Percentiles rank a stretch among this genome's conserved stretches.
phyloP scores from a whole-genome alignment of 2,888 invertebrate genomes.

The Theodoxus fluviatilis region DNA sequence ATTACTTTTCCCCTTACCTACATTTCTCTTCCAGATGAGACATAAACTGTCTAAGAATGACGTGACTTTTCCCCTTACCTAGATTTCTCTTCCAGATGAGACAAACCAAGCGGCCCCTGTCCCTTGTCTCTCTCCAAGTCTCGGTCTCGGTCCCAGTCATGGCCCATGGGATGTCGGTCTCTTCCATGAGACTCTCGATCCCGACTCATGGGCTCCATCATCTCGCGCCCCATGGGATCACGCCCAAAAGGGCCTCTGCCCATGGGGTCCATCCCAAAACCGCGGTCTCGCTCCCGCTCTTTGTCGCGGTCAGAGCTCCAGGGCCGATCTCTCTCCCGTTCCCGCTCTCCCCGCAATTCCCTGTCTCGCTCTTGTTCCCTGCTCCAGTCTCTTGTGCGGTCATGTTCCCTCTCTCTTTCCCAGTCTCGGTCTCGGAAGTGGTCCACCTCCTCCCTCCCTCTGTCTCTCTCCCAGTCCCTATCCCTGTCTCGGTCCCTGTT shows the following conservation, averaged over 20 bases:
- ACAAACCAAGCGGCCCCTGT: neutral
- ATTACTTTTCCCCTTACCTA: neutral
- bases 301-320: neutral
- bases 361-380: neutral
- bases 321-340: neutral
- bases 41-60: neutral
- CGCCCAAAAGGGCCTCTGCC: too few relatives aligned
- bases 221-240: too few relatives aligned
- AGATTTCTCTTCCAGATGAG: neutral
- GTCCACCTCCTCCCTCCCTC: neutral
- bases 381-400: conserved; percentile 9
- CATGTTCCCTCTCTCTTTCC: conserved; percentile 27
- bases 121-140: conserved; percentile 24
- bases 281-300: conserved; percentile 25
- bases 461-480: neutral
- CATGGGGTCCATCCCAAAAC: conserved; percentile 25
- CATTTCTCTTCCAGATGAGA: neutral
- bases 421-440: conserved; percentile 14
- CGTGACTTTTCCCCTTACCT: neutral
- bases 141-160: conserved; percentile 21
- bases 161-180: conserved; percentile 13
- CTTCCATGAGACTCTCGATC: conserved; percentile 27
- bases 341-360: neutral
- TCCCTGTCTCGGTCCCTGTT: conserved; percentile 20
- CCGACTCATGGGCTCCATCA: too few relatives aligned